These are phyloP conservation scores for Phaenicophaeus curvirostris DNA, from an alignment of 2,797 vertebrate species.

Conservation along the genomic window DNA sequence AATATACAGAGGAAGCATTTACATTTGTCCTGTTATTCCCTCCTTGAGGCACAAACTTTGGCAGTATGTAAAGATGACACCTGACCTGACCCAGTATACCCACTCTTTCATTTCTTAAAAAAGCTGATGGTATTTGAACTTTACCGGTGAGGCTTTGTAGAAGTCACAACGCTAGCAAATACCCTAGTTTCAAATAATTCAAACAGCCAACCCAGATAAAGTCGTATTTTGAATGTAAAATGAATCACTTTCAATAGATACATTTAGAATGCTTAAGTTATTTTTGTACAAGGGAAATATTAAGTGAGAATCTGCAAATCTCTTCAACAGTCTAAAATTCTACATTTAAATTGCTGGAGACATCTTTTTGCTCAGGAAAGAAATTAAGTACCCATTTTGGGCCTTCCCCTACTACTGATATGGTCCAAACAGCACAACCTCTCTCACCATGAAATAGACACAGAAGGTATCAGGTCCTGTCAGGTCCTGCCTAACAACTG, in stretches of 20 bases:
- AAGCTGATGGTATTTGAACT: neutral
- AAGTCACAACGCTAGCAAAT: neutral
- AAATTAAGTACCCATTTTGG: neutral
- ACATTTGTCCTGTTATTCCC: neutral
- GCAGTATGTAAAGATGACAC: neutral
- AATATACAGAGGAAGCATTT: neutral
- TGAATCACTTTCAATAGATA: neutral
- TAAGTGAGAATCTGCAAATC: neutral
- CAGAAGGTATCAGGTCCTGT: rapidly evolving
- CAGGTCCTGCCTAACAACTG: neutral
- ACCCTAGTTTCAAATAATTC: neutral
- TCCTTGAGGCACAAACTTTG: neutral
- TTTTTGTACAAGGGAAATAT: neutral
- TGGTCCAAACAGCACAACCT: neutral
- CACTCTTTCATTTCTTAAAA: neutral
- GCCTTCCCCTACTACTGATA: neutral
- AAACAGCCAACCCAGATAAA: neutral
- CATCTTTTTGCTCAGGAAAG: neutral
- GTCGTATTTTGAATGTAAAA: neutral
- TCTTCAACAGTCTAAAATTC: neutral
- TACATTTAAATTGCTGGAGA: neutral
- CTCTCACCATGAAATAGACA: neutral
- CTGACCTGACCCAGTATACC: neutral
- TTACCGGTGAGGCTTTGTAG: neutral
- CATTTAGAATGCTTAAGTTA: neutral